Evolutionary conservation across 2,113 vertebrate genomes (phyloP), one percentile per base, ranked within the genome.

Genomic region (Calypte anna): DNA sequence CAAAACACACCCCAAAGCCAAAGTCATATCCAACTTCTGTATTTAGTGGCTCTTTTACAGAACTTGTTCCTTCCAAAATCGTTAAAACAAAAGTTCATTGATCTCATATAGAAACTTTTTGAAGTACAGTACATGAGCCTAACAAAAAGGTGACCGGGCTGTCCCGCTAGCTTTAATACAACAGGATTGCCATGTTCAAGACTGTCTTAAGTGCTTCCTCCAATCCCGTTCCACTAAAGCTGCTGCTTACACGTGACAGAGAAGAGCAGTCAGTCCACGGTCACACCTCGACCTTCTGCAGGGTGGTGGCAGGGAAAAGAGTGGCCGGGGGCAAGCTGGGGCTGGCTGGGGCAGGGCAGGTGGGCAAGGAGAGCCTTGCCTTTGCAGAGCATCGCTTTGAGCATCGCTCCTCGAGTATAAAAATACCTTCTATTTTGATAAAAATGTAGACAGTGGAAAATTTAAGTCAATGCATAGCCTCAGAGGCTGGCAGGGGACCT

Each of bases 71-170:
- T 97, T 97, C 97, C 95, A 80, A 95, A 98, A 97, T 66, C 93
- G 97, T 98, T 97, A 98, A 96, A 98, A 98, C 97, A 98, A 98
- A 98, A 98, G 97, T 98, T 98, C 97, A 96, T 96, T 73, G 96
- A 96, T 97, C 97, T 97, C 96, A 96, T 98, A 98, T 98, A 98
- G 97, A 98, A 98, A 98, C 83, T 92, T 96, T 96, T 74, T 79
- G 94, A 97, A 91, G 58, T 97, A 97, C 82, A 97, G 97, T 96
- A 96, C 74, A 51, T 81, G 96, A 96, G 95, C 94, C 94, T 79
- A 97, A 96, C 94, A 91, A 93, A 98, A 96, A 93, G n/a, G 28
- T 96, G 96, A 91, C 93, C 55, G 18, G 92, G 54, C 51, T 84
- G 94, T 93, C 97, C 95, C 51, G 24, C 94, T 68, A 72, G 97